A percentile compares a stretch with the other conserved stretches of the same genome.
Conservation (phyloP, 2,888 invertebrate genomes). For the Drosophila putrida region DNA sequence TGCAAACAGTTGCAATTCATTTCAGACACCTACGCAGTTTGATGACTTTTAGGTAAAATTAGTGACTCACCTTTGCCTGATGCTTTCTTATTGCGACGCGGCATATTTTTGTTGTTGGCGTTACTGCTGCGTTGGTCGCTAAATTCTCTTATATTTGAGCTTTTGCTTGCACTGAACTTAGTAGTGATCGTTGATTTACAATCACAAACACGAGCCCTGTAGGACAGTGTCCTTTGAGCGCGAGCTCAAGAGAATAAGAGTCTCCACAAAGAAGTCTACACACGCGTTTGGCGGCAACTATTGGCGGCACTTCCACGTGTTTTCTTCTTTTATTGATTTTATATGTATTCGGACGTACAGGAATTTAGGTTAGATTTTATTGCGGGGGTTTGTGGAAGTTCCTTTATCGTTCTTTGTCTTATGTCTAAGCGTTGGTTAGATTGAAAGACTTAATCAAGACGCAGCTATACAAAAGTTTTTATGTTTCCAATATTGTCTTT, state of each 20-base stretch:
- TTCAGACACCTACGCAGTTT: constrained; percentile 5
- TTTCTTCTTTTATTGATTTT: constrained; percentile 66
- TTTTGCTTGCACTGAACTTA: constrained; percentile 28
- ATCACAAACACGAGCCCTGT: constrained; percentile 39
- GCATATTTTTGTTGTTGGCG: constrained; percentile 73
- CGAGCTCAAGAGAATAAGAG: constrained; percentile 16
- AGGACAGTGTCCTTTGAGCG: constrained; percentile 66
- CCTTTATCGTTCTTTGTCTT: constrained; percentile 18
- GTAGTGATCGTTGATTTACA: constrained; percentile 7
- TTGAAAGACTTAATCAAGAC: constrained; percentile 81
- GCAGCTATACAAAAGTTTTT: constrained; percentile 85
- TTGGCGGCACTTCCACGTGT: constrained; percentile 70
- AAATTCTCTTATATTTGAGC: constrained; percentile 36
- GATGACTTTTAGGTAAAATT: background rate
- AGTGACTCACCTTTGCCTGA: constrained; percentile 83
- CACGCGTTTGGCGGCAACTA: constrained; percentile 71
- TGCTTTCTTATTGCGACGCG: constrained; percentile 84
- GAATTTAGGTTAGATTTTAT: constrained; percentile 68
- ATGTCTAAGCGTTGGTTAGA: constrained; percentile 17
- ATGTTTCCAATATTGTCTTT: constrained; percentile 82
- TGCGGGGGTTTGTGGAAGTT: background rate
- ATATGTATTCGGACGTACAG: constrained; percentile 37
- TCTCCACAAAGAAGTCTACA: constrained; percentile 65
- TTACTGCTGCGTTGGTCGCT: constrained; percentile 45
- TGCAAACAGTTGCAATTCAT: constrained; percentile 20